Conservation (phyloP, 2,113 vertebrate genomes). For the Dicrurus megarhynchus region DNA sequence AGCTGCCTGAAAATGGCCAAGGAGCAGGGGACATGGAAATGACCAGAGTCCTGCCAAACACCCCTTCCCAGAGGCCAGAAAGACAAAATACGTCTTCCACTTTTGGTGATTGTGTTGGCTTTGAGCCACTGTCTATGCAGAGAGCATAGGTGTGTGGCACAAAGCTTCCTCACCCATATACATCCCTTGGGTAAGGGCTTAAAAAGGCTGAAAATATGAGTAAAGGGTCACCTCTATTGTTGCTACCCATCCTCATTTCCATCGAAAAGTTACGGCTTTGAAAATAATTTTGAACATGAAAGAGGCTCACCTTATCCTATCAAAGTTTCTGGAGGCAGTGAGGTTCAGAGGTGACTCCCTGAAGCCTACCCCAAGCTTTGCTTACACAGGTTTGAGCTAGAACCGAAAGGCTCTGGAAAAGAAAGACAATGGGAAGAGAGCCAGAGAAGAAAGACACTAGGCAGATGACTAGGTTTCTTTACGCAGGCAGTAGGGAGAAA, state of each 20-base stretch:
- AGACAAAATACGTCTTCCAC: background rate
- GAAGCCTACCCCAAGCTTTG: background rate
- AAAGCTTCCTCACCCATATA: background rate
- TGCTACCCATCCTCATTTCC: background rate
- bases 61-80: background rate
- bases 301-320: background rate
- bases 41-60: background rate
- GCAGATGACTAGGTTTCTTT: background rate
- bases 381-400: background rate
- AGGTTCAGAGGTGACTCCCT: background rate
- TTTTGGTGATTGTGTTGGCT: rapidly evolving
- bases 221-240: background rate
- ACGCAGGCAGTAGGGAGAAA: background rate
- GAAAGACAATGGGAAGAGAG: background rate
- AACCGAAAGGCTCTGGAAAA: background rate
- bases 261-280: background rate
- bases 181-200: background rate
- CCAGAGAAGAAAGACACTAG: background rate
- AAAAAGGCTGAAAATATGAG: background rate
- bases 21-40: background rate
- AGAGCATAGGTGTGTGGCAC: background rate
- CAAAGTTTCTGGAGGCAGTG: rapidly evolving
- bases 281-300: background rate
- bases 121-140: background rate
- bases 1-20: background rate